Evolutionary conservation across 2,113 vertebrate genomes (phyloP).

Genomic region (Solenodon paradoxus): DNA sequence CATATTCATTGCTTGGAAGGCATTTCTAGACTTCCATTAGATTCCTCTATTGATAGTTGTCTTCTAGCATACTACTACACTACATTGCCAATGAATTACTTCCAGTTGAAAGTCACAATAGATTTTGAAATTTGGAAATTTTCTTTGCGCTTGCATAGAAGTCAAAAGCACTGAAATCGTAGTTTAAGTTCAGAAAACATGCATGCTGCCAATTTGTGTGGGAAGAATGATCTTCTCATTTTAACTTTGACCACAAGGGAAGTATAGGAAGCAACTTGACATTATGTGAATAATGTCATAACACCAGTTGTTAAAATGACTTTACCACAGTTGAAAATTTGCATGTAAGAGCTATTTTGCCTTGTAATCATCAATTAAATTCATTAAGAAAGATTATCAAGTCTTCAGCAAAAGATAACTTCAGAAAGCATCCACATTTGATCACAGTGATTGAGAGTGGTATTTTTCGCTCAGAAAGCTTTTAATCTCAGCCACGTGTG

Average conservation of each 20-base stretch:
- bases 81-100: background rate
- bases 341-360: background rate
- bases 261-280: background rate
- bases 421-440: background rate
- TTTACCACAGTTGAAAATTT: background rate
- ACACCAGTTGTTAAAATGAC: conserved; percentile 4
- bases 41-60: background rate
- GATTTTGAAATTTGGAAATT: background rate
- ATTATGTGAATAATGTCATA: background rate
- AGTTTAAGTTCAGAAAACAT: background rate
- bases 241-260: background rate
- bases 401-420: background rate
- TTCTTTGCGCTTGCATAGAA: background rate
- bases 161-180: background rate
- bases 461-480: background rate
- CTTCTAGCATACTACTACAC: background rate
- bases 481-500: background rate
- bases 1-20: background rate
- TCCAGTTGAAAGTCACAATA: background rate
- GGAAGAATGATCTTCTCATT: background rate
- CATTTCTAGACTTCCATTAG: background rate
- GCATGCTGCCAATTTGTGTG: background rate
- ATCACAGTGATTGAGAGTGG: background rate
- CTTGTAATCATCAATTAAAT: background rate
- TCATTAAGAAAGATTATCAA: background rate